Evolutionary conservation across 2,888 invertebrate species (phyloP).

Genomic region (Glomeris marginata): DNA sequence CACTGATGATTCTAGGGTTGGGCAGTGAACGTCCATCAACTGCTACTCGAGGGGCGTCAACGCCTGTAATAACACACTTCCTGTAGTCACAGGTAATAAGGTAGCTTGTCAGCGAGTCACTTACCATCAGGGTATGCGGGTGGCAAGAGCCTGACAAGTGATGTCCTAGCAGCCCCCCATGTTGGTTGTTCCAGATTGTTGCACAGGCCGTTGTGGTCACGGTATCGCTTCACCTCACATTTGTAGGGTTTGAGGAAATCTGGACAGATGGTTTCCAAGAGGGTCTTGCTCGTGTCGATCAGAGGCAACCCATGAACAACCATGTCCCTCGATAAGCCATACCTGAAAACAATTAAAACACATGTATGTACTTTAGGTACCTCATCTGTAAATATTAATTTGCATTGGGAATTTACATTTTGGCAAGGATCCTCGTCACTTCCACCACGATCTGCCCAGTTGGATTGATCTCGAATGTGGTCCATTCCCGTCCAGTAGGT

Average conservation of each 20-base stretch:
- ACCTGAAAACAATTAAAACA: slow-evolving; percentile 40
- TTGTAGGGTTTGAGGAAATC: slow-evolving; percentile 74
- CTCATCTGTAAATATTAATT: background rate
- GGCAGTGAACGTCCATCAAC: slow-evolving; percentile 18
- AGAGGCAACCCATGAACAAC: slow-evolving; percentile 72
- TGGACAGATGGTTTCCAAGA: slow-evolving; percentile 72
- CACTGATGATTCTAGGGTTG: slow-evolving; percentile 19
- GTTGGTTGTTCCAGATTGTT: slow-evolving; percentile 77
- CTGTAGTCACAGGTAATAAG: too few species aligned
- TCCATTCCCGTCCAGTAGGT: slow-evolving; percentile 60
- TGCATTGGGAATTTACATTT: slow-evolving; percentile 48
- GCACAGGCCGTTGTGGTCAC: slow-evolving; percentile 72
- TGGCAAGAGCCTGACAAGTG: slow-evolving; percentile 23
- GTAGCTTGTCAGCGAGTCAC: too few species aligned
- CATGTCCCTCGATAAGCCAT: slow-evolving; percentile 67
- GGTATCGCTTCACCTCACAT: slow-evolving; percentile 74
- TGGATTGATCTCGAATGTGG: slow-evolving; percentile 67
- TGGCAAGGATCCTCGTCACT: slow-evolving; percentile 63
- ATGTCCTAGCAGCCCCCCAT: slow-evolving; percentile 68
- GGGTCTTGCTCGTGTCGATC: slow-evolving; percentile 74
- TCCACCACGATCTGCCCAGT: slow-evolving; percentile 74
- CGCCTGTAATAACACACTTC: slow-evolving; percentile 4
- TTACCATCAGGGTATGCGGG: slow-evolving; percentile 26
- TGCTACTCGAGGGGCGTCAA: slow-evolving; percentile 54
- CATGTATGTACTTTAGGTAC: too few species aligned